Evolutionary conservation across 1,140 invertebrate genomes (phyloP), one percentile per base, ranked within the genome.

Genomic region (Colletes gigas): DNA sequence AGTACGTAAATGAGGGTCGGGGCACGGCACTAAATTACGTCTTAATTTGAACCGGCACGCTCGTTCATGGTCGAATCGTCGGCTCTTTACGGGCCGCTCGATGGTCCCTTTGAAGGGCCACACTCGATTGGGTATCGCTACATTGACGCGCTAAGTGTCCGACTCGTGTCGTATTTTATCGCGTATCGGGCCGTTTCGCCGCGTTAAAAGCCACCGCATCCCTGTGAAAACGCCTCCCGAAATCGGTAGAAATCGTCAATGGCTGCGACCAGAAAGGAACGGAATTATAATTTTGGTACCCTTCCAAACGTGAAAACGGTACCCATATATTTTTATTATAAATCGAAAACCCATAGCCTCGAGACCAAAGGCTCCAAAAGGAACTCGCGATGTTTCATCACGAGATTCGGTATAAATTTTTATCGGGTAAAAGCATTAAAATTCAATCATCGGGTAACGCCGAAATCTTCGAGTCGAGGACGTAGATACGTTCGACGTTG

Each of bases 1-100:
- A 82, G 81, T 66, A 60, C 81, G 83, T 77, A 85, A 86, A 86
- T 81, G 84, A 86, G 80, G 65, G 47, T 59, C 83, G 52, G 50
- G 30, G 12, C 21, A 39, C 30, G 62, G 73, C 59, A 74, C 72
- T 83, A 86, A 86, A 86, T 86, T 86, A 86, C 66, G 81, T 81
- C 85, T 86, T 86, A 86, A 86, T 86, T 86, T 60, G 76, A 68
- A 72, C 21, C 67, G 62, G 73, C 65, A 69, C 47, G 70, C 55
- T 65, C 71, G 62, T 86, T 75, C 52, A 39, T 44, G 60, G 67
- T 71, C 68, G 67, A 82, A 75, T 71, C 76, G 72, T 39, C 47
- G 76, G 17, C 50, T 72, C 55, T 86, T 83, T 86, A 85, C 68
- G 57, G 78, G 72, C 9, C 69, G 44, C 12, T 17, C 66, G 60